These are phyloP conservation scores for Drosophila burlai DNA, from an alignment of 1,140 invertebrate genomes.

Conservation along the genomic window DNA sequence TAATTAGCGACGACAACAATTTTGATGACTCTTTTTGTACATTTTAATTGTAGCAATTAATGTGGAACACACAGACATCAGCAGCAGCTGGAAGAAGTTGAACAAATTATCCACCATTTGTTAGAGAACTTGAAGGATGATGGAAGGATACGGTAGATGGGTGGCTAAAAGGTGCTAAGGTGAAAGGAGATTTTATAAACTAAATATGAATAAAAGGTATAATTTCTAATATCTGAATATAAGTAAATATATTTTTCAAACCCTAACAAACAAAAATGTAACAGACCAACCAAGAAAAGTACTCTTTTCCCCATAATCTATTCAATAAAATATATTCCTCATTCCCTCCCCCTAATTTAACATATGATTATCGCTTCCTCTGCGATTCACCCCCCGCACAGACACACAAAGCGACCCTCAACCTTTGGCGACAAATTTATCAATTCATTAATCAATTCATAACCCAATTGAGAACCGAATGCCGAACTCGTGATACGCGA, in stretches of 20 bases:
- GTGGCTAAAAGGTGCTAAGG: background rate
- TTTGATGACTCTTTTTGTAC: conserved; percentile 72
- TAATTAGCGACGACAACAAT: conserved; percentile 62
- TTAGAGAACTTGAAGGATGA: conserved; percentile 34
- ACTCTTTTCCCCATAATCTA: background rate
- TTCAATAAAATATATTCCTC: background rate
- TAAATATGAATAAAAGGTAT: background rate
- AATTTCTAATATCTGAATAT: background rate
- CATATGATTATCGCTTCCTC: conserved; percentile 31
- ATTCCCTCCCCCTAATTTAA: conserved; percentile 16
- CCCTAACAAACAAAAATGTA: background rate
- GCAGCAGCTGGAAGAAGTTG: conserved; percentile 25
- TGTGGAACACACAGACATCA: conserved; percentile 29
- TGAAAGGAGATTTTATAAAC: background rate
- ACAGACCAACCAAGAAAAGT: background rate
- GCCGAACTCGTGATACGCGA: conserved; percentile 52
- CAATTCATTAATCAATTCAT: conserved; percentile 64
- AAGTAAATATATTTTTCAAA: background rate
- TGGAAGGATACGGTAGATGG: background rate
- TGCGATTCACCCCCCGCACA: background rate
- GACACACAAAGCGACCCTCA: conserved; percentile 7
- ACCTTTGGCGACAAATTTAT: conserved; percentile 35
- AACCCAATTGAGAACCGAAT: conserved; percentile 48
- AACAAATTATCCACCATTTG: conserved; percentile 50
- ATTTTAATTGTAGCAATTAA: conserved; percentile 77